phyloP scores from a whole-genome alignment of 1,140 invertebrate genomes.

The Alviniconcha marisindica region DNA sequence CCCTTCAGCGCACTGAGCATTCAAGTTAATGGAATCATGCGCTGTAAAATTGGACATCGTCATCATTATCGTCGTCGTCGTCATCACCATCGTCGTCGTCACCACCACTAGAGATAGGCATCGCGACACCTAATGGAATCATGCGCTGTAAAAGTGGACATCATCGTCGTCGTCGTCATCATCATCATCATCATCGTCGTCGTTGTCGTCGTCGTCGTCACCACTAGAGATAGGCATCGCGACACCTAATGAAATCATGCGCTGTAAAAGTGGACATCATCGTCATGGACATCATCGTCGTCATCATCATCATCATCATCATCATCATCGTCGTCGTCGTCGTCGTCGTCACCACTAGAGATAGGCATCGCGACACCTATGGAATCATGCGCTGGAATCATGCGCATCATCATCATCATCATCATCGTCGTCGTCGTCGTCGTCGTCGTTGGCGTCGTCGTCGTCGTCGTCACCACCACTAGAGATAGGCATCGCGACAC shows the following conservation, averaged over 20 bases:
- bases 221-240: background rate
- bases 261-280: too few species aligned
- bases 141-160: too few species aligned
- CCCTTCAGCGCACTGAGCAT: too few species aligned
- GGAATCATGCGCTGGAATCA: too few species aligned
- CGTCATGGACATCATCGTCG: constrained; percentile 29
- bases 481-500: too few species aligned
- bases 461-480: background rate
- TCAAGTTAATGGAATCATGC: too few species aligned
- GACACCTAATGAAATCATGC: too few species aligned
- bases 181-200: constrained; percentile 28
- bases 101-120: background rate
- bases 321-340: constrained; percentile 34
- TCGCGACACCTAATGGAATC: too few species aligned
- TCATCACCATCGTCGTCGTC: constrained; percentile 25
- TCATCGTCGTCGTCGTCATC: constrained; percentile 8
- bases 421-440: background rate
- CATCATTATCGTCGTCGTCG: constrained; percentile 27
- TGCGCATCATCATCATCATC: constrained; percentile 24
- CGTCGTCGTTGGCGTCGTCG: background rate
- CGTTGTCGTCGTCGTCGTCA: constrained; percentile 30
- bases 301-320: constrained; percentile 38
- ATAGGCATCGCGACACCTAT: too few species aligned
- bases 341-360: constrained; percentile 24
- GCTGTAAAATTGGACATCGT: too few species aligned